Evolutionary conservation across 2,113 vertebrate genomes (phyloP).

Genomic region (Callipepla californica): DNA sequence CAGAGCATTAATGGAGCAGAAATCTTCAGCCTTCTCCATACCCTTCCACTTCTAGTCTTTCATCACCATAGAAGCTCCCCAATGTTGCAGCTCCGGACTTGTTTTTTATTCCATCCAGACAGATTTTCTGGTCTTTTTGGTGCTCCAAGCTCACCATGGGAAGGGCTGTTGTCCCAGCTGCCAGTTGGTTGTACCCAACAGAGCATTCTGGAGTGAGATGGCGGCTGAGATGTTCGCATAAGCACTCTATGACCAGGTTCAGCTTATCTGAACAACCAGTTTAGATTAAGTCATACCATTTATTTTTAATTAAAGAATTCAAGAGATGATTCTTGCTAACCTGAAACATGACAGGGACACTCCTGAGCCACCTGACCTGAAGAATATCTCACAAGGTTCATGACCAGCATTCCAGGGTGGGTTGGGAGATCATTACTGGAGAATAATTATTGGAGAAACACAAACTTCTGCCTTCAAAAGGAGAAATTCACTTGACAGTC

Average conservation of each 20-base stretch:
- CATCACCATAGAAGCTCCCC: neutral
- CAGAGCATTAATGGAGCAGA: neutral
- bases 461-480: neutral
- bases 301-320: neutral
- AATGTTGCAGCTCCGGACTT: neutral
- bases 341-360: neutral
- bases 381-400: neutral
- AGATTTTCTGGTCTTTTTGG: neutral
- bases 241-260: neutral
- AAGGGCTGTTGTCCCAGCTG: neutral
- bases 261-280: neutral
- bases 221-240: neutral
- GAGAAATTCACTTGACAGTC: neutral
- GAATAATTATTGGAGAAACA: neutral
- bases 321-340: neutral
- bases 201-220: neutral
- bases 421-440: neutral
- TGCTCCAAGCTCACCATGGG: neutral
- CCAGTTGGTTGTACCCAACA: too few species aligned
- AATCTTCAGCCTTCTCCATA: neutral
- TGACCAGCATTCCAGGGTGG: neutral
- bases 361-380: neutral
- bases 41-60: neutral
- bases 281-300: neutral
- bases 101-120: neutral